Evolutionary conservation across 53 echinoderm and acorn worm species (phyloP).

Genomic region (Crossaster papposus): DNA sequence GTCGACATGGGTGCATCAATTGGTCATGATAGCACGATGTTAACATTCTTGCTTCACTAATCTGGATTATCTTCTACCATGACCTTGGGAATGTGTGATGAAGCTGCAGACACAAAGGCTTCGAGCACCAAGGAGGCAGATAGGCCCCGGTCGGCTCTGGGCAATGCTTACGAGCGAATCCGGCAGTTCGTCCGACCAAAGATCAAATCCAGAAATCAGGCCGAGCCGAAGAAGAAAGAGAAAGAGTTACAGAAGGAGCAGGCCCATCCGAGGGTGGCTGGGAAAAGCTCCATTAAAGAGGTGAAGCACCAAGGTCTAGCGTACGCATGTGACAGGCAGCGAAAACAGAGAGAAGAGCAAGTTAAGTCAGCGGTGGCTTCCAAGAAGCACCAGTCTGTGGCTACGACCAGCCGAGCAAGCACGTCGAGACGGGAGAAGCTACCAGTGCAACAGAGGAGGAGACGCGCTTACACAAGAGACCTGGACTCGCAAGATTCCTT

Average conservation of each 20-base stretch:
- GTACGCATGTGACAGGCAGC: slow-evolving; percentile 27
- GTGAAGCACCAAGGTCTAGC: slow-evolving; percentile 13
- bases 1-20: neutral
- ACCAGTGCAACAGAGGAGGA: neutral
- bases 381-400: neutral
- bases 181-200: slow-evolving; percentile 48
- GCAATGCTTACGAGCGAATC: slow-evolving; percentile 42
- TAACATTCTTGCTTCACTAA: slow-evolving; percentile 1
- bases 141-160: slow-evolving; percentile 30
- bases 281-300: neutral
- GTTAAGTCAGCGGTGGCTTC: neutral
- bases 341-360: slow-evolving; percentile 12
- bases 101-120: slow-evolving; percentile 12
- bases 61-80: neutral
- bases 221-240: neutral
- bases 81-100: slow-evolving; percentile 49
- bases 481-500: neutral
- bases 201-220: neutral
- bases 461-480: slow-evolving; percentile 6
- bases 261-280: neutral
- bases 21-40: neutral
- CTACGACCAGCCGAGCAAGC: neutral
- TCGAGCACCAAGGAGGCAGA: neutral
- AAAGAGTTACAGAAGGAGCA: neutral
- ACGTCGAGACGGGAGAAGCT: neutral